Conservation (phyloP, 2,797 vertebrate species). For the Otolemur crassicaudatus region DNA sequence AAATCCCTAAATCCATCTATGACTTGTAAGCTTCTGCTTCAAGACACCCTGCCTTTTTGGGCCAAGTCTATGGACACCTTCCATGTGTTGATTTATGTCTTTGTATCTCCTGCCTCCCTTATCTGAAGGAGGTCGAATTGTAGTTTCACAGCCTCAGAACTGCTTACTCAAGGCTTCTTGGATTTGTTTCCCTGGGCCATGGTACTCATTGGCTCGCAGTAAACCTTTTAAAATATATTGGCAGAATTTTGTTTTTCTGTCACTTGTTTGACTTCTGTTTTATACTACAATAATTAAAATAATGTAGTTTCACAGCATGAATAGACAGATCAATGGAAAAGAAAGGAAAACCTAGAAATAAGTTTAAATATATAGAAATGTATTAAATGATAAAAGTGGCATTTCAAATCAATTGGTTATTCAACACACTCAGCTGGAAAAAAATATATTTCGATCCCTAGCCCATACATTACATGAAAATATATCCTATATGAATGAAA, state of each 20-base stretch:
- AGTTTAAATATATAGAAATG: background rate
- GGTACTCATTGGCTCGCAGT: background rate
- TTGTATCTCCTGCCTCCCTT: too few relatives aligned
- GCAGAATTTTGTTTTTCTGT: background rate
- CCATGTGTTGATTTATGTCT: too few relatives aligned
- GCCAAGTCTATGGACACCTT: too few relatives aligned
- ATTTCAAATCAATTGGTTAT: background rate
- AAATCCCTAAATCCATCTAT: too few relatives aligned
- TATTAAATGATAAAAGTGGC: slow-evolving; percentile 1
- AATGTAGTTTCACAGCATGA: background rate
- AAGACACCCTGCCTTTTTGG: too few relatives aligned
- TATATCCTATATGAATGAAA: background rate
- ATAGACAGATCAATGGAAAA: background rate
- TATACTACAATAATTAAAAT: slow-evolving; percentile 31
- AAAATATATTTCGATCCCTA: background rate
- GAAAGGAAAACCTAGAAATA: background rate
- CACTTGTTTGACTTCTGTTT: slow-evolving; percentile 18
- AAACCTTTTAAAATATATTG: background rate
- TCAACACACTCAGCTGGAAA: background rate
- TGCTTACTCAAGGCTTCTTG: background rate
- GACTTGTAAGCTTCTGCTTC: too few relatives aligned
- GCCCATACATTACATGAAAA: background rate
- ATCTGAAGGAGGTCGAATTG: too few relatives aligned
- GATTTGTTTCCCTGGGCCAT: background rate
- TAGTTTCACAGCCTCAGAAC: too few relatives aligned